Base-by-base conservation (phyloP, 1,140 invertebrate genomes). In the Atopsyche davidsoni region DNA sequence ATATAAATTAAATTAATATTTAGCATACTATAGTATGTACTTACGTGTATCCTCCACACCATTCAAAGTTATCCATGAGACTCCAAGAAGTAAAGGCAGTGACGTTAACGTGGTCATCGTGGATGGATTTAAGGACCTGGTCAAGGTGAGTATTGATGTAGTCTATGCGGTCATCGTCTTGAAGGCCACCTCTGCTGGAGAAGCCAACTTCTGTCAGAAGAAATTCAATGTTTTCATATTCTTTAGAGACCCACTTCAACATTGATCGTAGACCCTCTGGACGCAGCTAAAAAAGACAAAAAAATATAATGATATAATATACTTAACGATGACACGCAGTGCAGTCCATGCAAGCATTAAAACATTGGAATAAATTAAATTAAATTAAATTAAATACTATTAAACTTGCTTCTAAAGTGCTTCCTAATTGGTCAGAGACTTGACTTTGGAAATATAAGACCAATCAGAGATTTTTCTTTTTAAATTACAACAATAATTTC, bases 11-110 rank as follows among this genome's bases (percentile, higher is more conserved):
- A 18, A 4, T 22, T 22, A 25, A 17, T 17, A n/a, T n/a, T n/a
- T n/a, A n/a, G n/a, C n/a, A n/a, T 39, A 10, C 21, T 2, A 39
- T 14, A 4, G 4, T 3, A 16, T 17, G 32, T 2, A 43, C 55
- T 42, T 42, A 57, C 55, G 44, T 43, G 22, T 57, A 76, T 36
- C 74, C 75, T 16, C 62, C 69, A 39, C 68, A 67, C 79, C 80
- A 83, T 64, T 83, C 81, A 57, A 80, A 82, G 57, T 81, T 83
- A 56, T 86, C 83, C 70, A 84, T 73, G 17, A 85, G 60, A 39
- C 78, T 79, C 82, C 82, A 85, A 13, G 72, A 68, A 31, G 76
- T 77, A 53, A 83, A 85, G 0, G 75, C 79, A 18, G 68, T 70
- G 1, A 88, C 68, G 57, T 85, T 79, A 14, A 75, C 77, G 1